Base-by-base conservation (phyloP, 2,797 vertebrate species). In the Nasua narica region DNA sequence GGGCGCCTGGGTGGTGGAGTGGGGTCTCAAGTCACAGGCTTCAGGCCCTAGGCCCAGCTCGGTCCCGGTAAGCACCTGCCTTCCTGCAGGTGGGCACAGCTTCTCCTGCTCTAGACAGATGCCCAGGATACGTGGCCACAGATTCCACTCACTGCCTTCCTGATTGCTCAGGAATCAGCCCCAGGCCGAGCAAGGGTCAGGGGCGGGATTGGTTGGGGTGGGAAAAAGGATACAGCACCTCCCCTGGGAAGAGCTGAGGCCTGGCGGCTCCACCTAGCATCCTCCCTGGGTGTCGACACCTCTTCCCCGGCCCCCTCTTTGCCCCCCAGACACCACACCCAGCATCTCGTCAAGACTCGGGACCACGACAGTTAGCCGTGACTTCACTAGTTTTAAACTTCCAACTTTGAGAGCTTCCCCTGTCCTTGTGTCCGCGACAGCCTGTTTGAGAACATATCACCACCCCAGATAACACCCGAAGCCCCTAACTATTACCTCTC, bases 401-500 rank as follows among this genome's bases (percentile, higher is more conserved):
- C 56, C n/a, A 5, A 46, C 23, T 87, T 94, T 87, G 67, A 85
- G 78, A 76, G 56, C 7, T 11, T 18, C 52, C 25, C 35, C 11
- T 8, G 0, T 60, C 14, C 54, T 52, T 25, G 21, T 7, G 46
- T 94, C 69, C 69, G 56, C 14, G 43, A 14, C 60, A 35, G 35
- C 32, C 37, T 32, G 6, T 43, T 46, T 70, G n/a, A 62, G 84
- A 96, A 43, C 52, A 43, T 27, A 62, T 27, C 18, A 27, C 3
- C 15, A n/a, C 23, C 58, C 14, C 18, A 16, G 35, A 65, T 32
- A 69, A 54, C 37, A 82, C 7, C 23, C 35, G 35, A 78, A 48
- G 23, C 67, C n/a, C 15, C 0, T 32, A 58, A 29, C 5, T 2
- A 0, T n/a, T 8, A 72, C 4, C 21, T 7, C 87, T 54, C 12